Conservation (phyloP, 2,888 invertebrate species). For the Choreutis nemorana region DNA sequence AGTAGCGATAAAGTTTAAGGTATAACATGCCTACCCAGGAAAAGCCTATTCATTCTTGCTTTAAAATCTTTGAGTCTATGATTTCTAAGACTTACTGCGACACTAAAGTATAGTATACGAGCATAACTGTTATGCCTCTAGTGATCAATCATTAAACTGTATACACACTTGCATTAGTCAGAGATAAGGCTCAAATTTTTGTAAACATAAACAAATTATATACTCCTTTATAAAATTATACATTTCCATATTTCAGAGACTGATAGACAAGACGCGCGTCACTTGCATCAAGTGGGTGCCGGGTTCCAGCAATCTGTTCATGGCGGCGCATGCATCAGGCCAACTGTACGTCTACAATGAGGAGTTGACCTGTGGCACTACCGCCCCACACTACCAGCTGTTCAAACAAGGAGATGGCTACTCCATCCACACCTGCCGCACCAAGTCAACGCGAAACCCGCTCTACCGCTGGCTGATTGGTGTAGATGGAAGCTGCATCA, state of each 20-base stretch:
- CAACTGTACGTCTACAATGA: slow-evolving; percentile 98
- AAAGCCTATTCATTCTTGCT: no score
- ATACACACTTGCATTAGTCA: neutral
- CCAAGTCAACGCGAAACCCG: slow-evolving; percentile 95
- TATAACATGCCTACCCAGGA: no score
- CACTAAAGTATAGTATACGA: no score
- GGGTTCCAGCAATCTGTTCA: slow-evolving; percentile 90
- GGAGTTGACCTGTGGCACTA: slow-evolving; percentile 88
- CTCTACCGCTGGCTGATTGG: slow-evolving; percentile 88
- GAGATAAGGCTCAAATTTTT: neutral
- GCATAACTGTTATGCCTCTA: no score
- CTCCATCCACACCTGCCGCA: slow-evolving; percentile 94
- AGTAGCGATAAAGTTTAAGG: no score
- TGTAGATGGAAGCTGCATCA: slow-evolving; percentile 83
- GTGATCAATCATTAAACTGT: no score
- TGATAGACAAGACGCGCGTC: slow-evolving; percentile 93
- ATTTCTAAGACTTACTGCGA: no score
- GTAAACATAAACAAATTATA: neutral
- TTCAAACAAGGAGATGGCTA: slow-evolving; percentile 95
- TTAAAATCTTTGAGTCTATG: no score
- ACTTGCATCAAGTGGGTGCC: slow-evolving; percentile 99
- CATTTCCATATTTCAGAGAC: slow-evolving; percentile 69
- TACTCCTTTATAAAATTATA: neutral
- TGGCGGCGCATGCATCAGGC: slow-evolving; percentile 95
- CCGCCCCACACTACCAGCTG: slow-evolving; percentile 92